Base-by-base conservation (phyloP, 2,888 invertebrate genomes). In the Deroplatys truncata region DNA sequence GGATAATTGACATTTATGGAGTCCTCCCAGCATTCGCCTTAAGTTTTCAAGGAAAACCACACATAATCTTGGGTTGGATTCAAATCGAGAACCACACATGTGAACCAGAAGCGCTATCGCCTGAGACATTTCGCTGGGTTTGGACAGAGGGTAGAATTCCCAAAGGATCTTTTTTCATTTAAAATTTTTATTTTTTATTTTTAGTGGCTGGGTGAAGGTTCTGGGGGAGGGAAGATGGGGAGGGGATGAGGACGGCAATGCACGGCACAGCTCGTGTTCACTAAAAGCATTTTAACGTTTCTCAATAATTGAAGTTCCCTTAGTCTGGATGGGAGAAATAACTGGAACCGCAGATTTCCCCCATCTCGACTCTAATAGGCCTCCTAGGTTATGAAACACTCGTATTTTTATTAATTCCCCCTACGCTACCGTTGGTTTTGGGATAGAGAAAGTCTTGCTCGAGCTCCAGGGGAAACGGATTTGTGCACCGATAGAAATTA, bases 201-300 rank as follows among this genome's bases (percentile, higher is more conserved):
- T 84, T 28, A 84, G 28, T 84, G 16, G 28, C 20, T 29, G 28
- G 16, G 31, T 84, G 28, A 28, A 31, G 28, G 28, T 84, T 84
- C 28, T 16, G 5, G 84, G 56, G 25, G n/a, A n/a, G 20, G 56
- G 7, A 72, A 72, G 56, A 20, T 5, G 25, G 56, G 20, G 20
- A 25, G 15, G 84, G 13, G 2, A 13, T 83, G 84, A 82, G 29
- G 5, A 31, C 84, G 28, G 84, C 84, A 84, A 20, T 16, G 28
- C 4, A 31, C 84, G 28, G 84, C 84, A 84, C 31, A 29, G 28
- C 4, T 8, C 31, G 8, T 29, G 82, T 82, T 87, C 86, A 87
- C 86, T 87, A 87, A 87, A 87, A 87, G 86, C 86, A 87, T 87
- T 82, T 87, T 87, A 87, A 87, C 82, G 82, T 87, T 87, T 82